Conservation (phyloP, 23 tunicate species). For the Corella eumyota region DNA sequence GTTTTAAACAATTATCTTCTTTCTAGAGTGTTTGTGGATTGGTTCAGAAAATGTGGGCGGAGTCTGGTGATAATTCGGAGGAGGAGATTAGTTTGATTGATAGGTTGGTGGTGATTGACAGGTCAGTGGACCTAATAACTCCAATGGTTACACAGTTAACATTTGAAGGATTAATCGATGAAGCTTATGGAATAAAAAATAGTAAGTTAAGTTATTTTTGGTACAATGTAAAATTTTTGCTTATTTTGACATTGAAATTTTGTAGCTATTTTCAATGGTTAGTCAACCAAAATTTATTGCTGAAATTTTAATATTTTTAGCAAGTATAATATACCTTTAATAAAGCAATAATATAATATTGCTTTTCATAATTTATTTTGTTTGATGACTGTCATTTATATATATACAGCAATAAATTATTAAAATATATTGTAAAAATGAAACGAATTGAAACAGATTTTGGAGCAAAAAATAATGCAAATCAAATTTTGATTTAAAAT, state of each 20-base stretch:
- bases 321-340: not conserved
- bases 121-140: conserved; percentile 54
- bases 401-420: too few relatives aligned
- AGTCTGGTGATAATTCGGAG: conserved; percentile 16
- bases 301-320: not conserved
- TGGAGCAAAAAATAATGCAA: too few relatives aligned
- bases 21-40: conserved; percentile 10
- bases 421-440: too few relatives aligned
- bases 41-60: conserved; percentile 44
- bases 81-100: conserved; percentile 68
- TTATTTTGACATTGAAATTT: not conserved
- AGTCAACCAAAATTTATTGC: not conserved
- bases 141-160: conserved; percentile 84
- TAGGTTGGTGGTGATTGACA: conserved; percentile 51
- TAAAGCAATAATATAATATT: too few relatives aligned
- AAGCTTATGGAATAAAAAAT: conserved; percentile 63
- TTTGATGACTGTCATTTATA: too few relatives aligned
- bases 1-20: not conserved
- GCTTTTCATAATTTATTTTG: too few relatives aligned
- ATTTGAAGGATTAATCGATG: conserved; percentile 91
- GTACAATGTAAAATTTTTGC: not conserved
- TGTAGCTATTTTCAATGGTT: not conserved
- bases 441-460: too few relatives aligned
- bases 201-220: conserved; percentile 28
- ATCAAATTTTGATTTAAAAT: too few relatives aligned